Percentiles rank a stretch among this genome's conserved stretches.
Conservation (phyloP, 1,140 invertebrate genomes). For the Euura saliciscinereae region DNA sequence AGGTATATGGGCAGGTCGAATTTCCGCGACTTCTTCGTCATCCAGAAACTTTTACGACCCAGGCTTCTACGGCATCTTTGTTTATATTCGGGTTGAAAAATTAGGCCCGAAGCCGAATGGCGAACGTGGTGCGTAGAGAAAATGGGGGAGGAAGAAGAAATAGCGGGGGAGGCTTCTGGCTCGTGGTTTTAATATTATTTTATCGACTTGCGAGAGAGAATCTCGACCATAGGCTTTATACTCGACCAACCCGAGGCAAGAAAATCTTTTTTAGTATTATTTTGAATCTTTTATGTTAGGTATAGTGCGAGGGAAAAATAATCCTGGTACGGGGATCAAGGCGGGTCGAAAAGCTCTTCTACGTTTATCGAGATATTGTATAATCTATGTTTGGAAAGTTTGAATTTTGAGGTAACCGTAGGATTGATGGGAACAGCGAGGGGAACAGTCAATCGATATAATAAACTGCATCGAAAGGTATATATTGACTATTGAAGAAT, state of each 20-base stretch:
- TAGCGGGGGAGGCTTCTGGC: background rate
- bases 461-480: no score
- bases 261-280: background rate
- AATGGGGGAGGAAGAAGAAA: background rate
- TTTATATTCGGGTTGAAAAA: background rate
- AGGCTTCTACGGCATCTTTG: background rate
- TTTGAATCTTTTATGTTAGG: slow-evolving; percentile 1
- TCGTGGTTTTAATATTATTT: slow-evolving; percentile 7
- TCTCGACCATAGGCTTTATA: background rate
- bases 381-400: no score
- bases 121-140: background rate
- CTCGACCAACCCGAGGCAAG: background rate
- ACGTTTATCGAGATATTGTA: no score
- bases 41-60: background rate
- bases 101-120: background rate
- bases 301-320: background rate
- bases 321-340: background rate
- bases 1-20: background rate
- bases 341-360: no score
- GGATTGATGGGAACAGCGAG: no score
- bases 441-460: no score
- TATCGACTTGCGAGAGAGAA: slow-evolving; percentile 2
- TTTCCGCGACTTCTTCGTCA: background rate
- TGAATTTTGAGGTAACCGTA: no score
- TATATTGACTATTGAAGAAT: no score